These are phyloP conservation scores for Volucella zonaria DNA, from an alignment of 2,888 invertebrate species.

Conservation along the genomic window DNA sequence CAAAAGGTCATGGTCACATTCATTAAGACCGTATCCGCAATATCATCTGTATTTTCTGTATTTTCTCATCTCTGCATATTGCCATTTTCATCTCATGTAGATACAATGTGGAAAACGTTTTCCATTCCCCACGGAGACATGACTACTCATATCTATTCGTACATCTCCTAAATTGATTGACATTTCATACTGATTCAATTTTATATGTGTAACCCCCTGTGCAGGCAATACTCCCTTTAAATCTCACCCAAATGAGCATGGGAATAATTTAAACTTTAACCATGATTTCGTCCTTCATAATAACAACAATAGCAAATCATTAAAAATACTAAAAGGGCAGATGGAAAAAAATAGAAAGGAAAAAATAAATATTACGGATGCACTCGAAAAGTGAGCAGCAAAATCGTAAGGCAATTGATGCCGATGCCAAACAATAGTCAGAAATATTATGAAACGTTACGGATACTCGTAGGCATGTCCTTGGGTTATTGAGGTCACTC, in stretches of 20 bases:
- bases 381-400: slow-evolving; percentile 28
- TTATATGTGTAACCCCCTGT: neutral
- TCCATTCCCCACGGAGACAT: neutral
- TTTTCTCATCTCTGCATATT: too few species aligned
- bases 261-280: slow-evolving; percentile 39
- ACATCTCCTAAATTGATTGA: slow-evolving; percentile 21
- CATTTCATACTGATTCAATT: slow-evolving; percentile 29
- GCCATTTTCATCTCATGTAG: too few species aligned
- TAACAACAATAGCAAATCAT: slow-evolving; percentile 25
- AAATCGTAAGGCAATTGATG: slow-evolving; percentile 55
- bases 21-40: too few species aligned
- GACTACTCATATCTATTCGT: neutral
- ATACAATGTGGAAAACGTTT: too few species aligned
- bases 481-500: slow-evolving; percentile 64
- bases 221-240: too few species aligned
- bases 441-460: slow-evolving; percentile 49
- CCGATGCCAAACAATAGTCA: slow-evolving; percentile 51
- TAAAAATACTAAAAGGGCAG: neutral
- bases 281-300: slow-evolving; percentile 51
- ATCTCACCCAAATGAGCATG: slow-evolving; percentile 29
- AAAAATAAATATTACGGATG: neutral
- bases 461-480: slow-evolving; percentile 26
- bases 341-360: slow-evolving; percentile 1
- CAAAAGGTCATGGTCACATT: too few species aligned
- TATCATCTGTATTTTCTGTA: too few species aligned